A percentile compares a stretch with the other conserved stretches of the same genome.
These are phyloP conservation scores for Agelas oroides DNA, from an alignment of 37 sponge, comb jelly and placozoan species.

Conservation along the genomic window DNA sequence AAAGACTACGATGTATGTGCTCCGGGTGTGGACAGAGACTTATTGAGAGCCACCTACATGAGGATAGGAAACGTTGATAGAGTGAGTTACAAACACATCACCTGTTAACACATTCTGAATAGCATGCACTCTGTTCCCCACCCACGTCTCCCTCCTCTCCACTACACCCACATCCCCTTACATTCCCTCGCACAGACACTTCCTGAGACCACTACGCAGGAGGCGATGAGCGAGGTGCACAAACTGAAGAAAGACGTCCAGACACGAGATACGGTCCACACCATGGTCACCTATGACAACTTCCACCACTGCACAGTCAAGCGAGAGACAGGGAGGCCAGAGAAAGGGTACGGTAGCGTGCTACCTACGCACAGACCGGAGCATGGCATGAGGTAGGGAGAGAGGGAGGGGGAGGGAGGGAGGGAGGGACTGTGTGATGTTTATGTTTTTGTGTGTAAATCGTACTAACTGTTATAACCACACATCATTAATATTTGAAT, in stretches of 20 bases:
- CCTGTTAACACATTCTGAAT: too few species aligned
- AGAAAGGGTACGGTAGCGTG: constrained; percentile 62
- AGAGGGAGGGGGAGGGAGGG: not conserved
- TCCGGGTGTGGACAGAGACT: constrained; percentile 49
- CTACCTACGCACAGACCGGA: constrained; percentile 71
- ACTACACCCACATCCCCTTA: not conserved
- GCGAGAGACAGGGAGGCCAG: constrained; percentile 46
- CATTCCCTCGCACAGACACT: constrained; percentile 1
- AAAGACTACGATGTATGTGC: constrained; percentile 87
- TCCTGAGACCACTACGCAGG: constrained; percentile 44
- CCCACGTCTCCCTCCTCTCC: too few species aligned
- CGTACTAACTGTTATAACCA: too few species aligned
- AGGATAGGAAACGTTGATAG: constrained; percentile 34
- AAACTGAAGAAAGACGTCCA: constrained; percentile 72
- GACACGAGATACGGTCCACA: constrained; percentile 55
- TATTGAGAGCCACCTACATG: constrained; percentile 79
- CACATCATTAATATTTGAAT: too few species aligned
- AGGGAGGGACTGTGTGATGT: too few species aligned
- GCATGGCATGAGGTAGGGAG: constrained; percentile 51
- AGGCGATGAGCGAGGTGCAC: constrained; percentile 67
- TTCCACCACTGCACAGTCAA: constrained; percentile 7
- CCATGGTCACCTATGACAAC: constrained; percentile 53
- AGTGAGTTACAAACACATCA: too few species aligned
- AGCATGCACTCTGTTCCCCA: too few species aligned
- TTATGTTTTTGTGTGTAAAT: not conserved